Evolutionary conservation across 1,140 invertebrate species (phyloP).

Genomic region (Drosophila jambulina): DNA sequence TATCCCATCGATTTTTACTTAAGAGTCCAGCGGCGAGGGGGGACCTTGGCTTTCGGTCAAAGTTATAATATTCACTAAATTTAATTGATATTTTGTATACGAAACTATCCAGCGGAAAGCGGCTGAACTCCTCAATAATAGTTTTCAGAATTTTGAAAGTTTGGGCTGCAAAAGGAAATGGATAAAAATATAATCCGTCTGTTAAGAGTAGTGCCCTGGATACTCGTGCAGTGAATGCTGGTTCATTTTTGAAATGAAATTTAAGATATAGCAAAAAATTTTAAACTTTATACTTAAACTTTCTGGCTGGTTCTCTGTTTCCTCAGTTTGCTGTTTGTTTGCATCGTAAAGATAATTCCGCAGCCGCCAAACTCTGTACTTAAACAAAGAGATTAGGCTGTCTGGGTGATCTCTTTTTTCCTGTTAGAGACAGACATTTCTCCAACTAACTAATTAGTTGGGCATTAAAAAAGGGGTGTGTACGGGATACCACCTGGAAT

Average conservation of each 20-base stretch:
- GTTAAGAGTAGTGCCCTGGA: too few species aligned
- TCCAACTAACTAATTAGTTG: not conserved
- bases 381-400: not conserved
- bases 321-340: not conserved
- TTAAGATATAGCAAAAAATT: not conserved
- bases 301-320: too few species aligned
- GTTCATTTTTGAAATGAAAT: not conserved
- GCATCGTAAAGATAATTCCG: not conserved
- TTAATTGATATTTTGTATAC: not conserved
- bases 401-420: not conserved
- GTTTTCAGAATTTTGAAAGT: not conserved
- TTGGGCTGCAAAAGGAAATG: not conserved
- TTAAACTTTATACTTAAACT: not conserved
- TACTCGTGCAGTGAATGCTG: not conserved
- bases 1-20: too few species aligned
- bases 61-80: not conserved
- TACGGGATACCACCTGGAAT: not conserved
- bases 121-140: not conserved
- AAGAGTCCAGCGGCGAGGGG: rapidly evolving
- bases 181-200: rapidly evolving
- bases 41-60: not conserved
- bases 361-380: not conserved
- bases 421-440: not conserved
- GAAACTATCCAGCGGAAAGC: not conserved
- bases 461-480: not conserved